These are phyloP conservation scores for Mesoclemmys tuberculata DNA, from an alignment of 2,113 vertebrate species.

Conservation along the genomic window DNA sequence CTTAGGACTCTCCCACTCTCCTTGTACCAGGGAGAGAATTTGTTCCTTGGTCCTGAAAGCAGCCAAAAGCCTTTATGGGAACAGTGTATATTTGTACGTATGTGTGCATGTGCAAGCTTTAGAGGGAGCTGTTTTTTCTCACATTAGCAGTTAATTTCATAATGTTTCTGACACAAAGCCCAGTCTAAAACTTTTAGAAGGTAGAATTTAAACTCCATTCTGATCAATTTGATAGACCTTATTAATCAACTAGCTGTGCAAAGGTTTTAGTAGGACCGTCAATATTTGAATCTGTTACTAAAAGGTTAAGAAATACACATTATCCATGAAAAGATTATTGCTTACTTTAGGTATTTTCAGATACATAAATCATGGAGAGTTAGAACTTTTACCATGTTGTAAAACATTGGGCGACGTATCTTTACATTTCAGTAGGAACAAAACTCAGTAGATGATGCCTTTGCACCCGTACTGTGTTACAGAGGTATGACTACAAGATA, in stretches of 20 bases:
- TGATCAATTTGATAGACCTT: background rate
- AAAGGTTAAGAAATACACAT: constrained; percentile 5
- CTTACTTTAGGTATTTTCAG: background rate
- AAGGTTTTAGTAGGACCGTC: background rate
- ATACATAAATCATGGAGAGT: background rate
- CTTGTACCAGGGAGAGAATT: background rate
- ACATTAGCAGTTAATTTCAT: background rate
- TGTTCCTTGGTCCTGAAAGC: background rate
- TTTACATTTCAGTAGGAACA: background rate
- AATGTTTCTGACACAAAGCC: background rate
- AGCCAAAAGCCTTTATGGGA: background rate
- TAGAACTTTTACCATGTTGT: background rate
- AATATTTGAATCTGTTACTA: background rate
- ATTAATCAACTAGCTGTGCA: background rate
- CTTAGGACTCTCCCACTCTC: background rate
- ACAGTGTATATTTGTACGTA: background rate
- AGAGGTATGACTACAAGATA: background rate
- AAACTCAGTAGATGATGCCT: background rate
- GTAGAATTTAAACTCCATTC: background rate
- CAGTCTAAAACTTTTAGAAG: background rate
- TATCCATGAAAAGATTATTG: background rate
- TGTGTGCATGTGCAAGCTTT: background rate
- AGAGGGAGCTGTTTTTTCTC: background rate
- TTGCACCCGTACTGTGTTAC: background rate
- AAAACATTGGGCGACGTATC: background rate